These are phyloP conservation scores for Hybognathus amarus DNA, from an alignment of 2,797 vertebrate species.

Conservation along the genomic window DNA sequence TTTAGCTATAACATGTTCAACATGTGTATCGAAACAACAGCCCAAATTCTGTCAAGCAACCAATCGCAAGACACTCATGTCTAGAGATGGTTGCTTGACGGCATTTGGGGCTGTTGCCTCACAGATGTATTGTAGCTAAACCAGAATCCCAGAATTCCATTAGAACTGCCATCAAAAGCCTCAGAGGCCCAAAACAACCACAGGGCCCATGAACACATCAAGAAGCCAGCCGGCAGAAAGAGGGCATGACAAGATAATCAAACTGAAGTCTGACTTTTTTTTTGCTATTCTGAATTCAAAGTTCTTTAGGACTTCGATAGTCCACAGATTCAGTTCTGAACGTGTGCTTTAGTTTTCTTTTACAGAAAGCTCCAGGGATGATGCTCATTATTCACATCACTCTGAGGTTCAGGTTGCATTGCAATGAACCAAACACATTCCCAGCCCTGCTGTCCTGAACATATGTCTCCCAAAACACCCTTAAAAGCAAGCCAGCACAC, in stretches of 20 bases:
- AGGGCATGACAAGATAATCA: slow-evolving; percentile 30
- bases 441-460: slow-evolving; percentile 45
- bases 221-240: slow-evolving; percentile 4
- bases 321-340: background rate
- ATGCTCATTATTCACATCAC: slow-evolving; percentile 33
- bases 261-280: slow-evolving; percentile 19
- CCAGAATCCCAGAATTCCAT: slow-evolving; percentile 24
- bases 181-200: slow-evolving; percentile 26
- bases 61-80: background rate
- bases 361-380: slow-evolving; percentile 29
- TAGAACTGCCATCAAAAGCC: slow-evolving; percentile 21
- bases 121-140: slow-evolving; percentile 19
- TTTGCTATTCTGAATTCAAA: slow-evolving; percentile 21
- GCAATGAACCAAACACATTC: slow-evolving; percentile 49
- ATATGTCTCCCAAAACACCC: slow-evolving; percentile 52
- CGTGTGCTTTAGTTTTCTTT: slow-evolving; percentile 14
- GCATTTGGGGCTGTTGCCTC: slow-evolving; percentile 11
- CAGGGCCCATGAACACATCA: slow-evolving; percentile 26
- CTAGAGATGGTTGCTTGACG: background rate
- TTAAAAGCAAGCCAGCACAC: slow-evolving; percentile 27
- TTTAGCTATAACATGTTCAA: slow-evolving; percentile 15
- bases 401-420: slow-evolving; percentile 29
- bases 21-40: background rate
- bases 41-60: slow-evolving; percentile 7
- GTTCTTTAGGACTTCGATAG: background rate